These are phyloP conservation scores for Parnassius glacialis DNA, from an alignment of 2,888 invertebrate species.

Conservation along the genomic window DNA sequence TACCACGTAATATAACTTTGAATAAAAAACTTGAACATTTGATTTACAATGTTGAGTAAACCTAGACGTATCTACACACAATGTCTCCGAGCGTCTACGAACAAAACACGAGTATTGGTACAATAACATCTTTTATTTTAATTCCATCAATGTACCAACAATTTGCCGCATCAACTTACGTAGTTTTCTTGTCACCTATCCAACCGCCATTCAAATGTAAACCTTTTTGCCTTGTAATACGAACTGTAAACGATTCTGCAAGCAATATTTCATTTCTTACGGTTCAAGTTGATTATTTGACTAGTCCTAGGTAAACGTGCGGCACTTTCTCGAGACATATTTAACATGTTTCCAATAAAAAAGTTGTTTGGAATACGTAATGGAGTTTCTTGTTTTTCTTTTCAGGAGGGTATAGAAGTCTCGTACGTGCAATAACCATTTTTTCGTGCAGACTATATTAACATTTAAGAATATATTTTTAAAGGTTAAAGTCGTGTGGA, in stretches of 20 bases:
- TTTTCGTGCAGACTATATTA: neutral
- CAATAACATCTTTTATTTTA: conserved; percentile 26
- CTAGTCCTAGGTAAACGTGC: conserved; percentile 37
- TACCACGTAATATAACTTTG: too few species aligned
- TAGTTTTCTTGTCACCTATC: neutral
- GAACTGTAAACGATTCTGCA: neutral
- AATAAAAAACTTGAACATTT: conserved; percentile 2
- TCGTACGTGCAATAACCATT: neutral
- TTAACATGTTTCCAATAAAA: conserved; percentile 37
- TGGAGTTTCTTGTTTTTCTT: conserved; percentile 28
- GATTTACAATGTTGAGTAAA: conserved; percentile 3
- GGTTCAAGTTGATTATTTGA: conserved; percentile 31
- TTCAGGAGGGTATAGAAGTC: conserved; percentile 1
- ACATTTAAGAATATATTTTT: neutral
- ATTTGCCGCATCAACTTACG: conserved; percentile 16
- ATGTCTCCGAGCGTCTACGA: conserved; percentile 16
- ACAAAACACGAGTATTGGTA: conserved; percentile 17
- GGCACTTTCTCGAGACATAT: conserved; percentile 34
- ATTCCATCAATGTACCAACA: conserved; percentile 29
- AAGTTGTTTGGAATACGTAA: conserved; percentile 39
- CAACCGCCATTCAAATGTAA: neutral
- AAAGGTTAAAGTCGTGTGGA: neutral
- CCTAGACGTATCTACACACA: neutral
- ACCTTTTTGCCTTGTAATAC: neutral
- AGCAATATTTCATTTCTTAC: neutral